Conservation (phyloP, 2,113 vertebrate species). For the Scalopus aquaticus region DNA sequence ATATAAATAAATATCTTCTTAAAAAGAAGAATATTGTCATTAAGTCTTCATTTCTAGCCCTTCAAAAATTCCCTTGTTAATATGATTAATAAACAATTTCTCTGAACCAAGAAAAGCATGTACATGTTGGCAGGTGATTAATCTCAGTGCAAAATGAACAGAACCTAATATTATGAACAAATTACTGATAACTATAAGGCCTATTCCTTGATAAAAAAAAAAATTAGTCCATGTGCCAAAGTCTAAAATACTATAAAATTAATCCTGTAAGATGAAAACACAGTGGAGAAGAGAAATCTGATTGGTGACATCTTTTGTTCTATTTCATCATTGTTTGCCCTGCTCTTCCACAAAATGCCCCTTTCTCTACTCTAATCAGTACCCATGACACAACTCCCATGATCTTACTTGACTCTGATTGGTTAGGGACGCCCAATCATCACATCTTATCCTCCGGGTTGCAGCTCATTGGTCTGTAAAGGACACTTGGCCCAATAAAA, state of each 20-base stretch:
- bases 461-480: background rate
- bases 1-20: conserved; percentile 64
- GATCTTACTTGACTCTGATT: background rate
- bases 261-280: background rate
- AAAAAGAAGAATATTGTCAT: conserved; percentile 57
- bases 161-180: conserved; percentile 59
- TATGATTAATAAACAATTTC: conserved; percentile 67
- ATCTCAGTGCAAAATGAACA: conserved; percentile 53
- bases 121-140: conserved; percentile 54
- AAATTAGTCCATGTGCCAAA: background rate
- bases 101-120: conserved; percentile 63
- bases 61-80: conserved; percentile 55
- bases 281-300: background rate
- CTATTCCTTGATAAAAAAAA: conserved; percentile 21
- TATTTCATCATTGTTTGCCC: background rate
- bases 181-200: conserved; percentile 24
- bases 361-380: background rate
- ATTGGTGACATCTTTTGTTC: background rate
- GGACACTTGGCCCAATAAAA: background rate
- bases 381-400: background rate
- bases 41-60: conserved; percentile 63
- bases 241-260: conserved; percentile 22
- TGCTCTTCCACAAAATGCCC: background rate
- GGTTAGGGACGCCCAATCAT: background rate
- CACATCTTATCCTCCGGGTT: background rate